phyloP scores from a whole-genome alignment of 1,140 invertebrate genomes.

The Drosophila lowei region DNA sequence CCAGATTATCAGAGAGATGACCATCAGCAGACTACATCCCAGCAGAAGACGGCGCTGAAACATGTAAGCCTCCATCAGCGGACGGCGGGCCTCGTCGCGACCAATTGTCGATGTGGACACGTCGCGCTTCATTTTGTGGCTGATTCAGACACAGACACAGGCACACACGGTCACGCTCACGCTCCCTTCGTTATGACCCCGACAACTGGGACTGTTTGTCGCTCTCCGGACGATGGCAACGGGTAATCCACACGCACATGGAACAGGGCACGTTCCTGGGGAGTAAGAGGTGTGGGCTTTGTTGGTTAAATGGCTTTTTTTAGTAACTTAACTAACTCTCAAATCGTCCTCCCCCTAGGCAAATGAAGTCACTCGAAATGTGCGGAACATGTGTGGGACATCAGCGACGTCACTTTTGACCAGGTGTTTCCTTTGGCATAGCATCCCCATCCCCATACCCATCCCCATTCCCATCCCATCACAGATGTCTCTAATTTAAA shows the following conservation, averaged over 20 bases:
- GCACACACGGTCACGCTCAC: not conserved
- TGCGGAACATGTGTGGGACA: conserved; percentile 41
- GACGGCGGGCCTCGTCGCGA: conserved; percentile 84
- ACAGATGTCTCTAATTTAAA: conserved; percentile 38
- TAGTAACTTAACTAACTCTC: conserved; percentile 19
- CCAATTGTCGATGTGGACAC: conserved; percentile 85
- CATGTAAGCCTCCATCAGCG: conserved; percentile 85
- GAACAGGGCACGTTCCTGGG: conserved; percentile 67
- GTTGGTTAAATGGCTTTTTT: conserved; percentile 8
- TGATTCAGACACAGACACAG: not conserved
- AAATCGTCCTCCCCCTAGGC: not conserved
- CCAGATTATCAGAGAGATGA: conserved; percentile 88
- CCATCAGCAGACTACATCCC: conserved; percentile 87
- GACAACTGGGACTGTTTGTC: conserved; percentile 33
- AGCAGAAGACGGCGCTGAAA: conserved; percentile 89
- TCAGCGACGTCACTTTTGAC: conserved; percentile 25
- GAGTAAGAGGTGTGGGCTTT: not conserved
- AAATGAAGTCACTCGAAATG: conserved; percentile 34
- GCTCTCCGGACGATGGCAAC: conserved; percentile 64
- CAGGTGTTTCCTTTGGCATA: conserved; percentile 39
- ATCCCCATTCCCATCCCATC: not conserved
- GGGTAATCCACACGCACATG: conserved; percentile 77
- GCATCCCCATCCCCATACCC: conserved; percentile 9
- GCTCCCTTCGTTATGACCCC: conserved; percentile 27
- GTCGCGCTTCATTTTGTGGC: conserved; percentile 71